Conservation (phyloP, 2,113 vertebrate genomes). For the Phyllostomus discolor region DNA sequence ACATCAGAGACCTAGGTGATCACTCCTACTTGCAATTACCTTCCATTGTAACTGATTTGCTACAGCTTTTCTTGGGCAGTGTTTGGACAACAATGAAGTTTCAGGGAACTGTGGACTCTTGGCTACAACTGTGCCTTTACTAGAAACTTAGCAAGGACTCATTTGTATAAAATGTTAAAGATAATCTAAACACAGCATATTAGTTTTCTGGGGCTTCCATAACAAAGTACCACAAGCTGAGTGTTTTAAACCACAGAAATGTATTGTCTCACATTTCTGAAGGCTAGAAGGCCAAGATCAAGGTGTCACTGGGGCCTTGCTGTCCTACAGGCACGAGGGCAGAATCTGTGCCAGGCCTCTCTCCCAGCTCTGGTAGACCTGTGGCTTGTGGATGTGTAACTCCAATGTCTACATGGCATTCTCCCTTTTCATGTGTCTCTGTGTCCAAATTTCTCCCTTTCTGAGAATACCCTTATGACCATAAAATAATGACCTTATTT, state of each 20-base stretch:
- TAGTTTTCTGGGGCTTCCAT: background rate
- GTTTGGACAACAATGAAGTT: background rate
- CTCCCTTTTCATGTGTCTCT: background rate
- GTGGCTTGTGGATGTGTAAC: background rate
- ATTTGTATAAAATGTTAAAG: background rate
- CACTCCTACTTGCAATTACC: background rate
- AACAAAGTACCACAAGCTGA: background rate
- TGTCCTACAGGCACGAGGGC: background rate
- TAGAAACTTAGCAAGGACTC: background rate
- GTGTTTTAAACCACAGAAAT: background rate
- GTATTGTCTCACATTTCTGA: background rate
- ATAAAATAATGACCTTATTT: background rate
- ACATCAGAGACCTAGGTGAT: background rate
- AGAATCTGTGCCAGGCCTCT: background rate
- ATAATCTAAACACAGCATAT: background rate
- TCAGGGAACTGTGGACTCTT: background rate
- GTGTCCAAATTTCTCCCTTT: background rate
- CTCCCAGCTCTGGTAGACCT: background rate
- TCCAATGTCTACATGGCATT: background rate
- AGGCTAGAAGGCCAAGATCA: background rate
- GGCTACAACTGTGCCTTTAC: background rate
- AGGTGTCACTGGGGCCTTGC: too few species aligned
- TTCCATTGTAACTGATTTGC: conserved; percentile 12
- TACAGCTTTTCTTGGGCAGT: background rate
- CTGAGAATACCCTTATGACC: background rate